Evolutionary conservation across 2,113 vertebrate species (phyloP).

Genomic region (Arvicanthis niloticus): DNA sequence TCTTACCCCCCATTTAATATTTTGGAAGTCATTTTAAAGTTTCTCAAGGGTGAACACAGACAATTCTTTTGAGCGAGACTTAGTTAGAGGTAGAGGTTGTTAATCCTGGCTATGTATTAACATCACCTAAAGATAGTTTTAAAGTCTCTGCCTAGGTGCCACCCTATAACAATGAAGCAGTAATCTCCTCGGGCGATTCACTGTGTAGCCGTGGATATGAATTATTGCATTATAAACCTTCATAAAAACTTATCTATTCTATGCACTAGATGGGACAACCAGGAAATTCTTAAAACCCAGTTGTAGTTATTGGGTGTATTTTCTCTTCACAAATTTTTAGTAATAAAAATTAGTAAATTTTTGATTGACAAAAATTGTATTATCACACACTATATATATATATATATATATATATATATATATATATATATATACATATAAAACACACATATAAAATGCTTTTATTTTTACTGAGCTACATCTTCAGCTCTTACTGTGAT

Average conservation of each 20-base stretch:
- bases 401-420: too few species aligned
- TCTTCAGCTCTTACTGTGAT: neutral
- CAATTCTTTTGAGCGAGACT: neutral
- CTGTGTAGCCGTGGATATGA: neutral
- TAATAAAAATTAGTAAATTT: neutral
- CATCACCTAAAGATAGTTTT: neutral
- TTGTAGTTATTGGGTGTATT: neutral
- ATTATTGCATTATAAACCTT: neutral
- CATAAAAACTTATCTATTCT: neutral
- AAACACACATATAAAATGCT: too few species aligned
- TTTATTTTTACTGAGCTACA: neutral
- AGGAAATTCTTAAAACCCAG: neutral
- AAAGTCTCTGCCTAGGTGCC: neutral
- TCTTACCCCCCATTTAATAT: neutral
- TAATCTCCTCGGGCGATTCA: neutral
- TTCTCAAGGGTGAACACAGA: constrained; percentile 34
- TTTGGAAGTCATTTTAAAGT: constrained; percentile 25
- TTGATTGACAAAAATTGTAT: neutral
- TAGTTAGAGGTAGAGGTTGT: neutral
- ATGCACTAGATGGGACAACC: neutral
- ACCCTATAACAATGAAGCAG: neutral
- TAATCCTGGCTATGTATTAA: neutral
- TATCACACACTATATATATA: neutral
- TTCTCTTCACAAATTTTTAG: neutral
- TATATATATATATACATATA: too few species aligned